Evolutionary conservation across 2,113 vertebrate genomes (phyloP), one percentile per base, ranked within the genome.

Genomic region (Bambusicola thoracicus): DNA sequence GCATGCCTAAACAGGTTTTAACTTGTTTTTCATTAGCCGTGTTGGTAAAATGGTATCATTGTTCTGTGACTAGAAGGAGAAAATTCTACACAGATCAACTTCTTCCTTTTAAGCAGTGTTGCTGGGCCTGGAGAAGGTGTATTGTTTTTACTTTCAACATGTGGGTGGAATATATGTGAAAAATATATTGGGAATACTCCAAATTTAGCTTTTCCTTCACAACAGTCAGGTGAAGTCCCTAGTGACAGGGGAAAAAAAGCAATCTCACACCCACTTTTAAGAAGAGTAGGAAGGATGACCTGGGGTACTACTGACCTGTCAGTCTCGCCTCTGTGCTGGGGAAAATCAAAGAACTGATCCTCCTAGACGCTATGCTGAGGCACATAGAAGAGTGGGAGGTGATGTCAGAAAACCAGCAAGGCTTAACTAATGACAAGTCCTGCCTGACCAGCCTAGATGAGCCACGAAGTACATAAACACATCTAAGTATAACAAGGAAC

Each of bases 1-100:
- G 43, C 41, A 9, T 0, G 0, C 40, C 76, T 44, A 25, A 49
- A 0, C 29, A 43, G 29, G 36, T 32, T 73, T 79, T 20, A 66
- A 29, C 34, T 72, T 70, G 14, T 69, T 73, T 49, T 11, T 8
- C n/a, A 34, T 81, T 49, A 80, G 34, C 55, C 55, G 2, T 12
- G 8, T 48, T 73, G n/a, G 36, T n/a, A 81, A 89, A 85, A 44
- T 13, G 62, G 84, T 9, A 12, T 61, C 0, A 0, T 44, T 30
- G 30, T 65, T 67, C 15, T 76, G 8, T 18, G 13, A 61, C 16
- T 22, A 48, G 56, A 81, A 41, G 72, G 40, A 65, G 10, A 68
- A 89, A 68, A 69, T 46, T 11, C 3, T 8, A 11, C n/a, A 70
- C 22, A 68, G 38, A 59, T 76, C 6, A 15, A 3, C 44, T 7